These are phyloP conservation scores for Paracyclopina nana DNA, from an alignment of 1,140 invertebrate species.

Conservation along the genomic window DNA sequence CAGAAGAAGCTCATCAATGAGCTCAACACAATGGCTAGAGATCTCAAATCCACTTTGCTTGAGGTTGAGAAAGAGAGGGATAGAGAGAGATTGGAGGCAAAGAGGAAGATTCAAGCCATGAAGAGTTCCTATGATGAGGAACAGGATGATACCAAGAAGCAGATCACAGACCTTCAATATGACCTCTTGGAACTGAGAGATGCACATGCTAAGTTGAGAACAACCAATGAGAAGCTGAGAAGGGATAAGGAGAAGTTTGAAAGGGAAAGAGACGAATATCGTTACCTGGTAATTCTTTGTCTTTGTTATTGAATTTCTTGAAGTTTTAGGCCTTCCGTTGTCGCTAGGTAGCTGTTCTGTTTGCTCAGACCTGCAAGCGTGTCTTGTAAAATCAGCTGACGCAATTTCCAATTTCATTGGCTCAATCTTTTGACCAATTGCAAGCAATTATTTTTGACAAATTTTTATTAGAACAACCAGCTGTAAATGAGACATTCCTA, in stretches of 20 bases:
- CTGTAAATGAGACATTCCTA: not conserved
- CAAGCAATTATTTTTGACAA: not conserved
- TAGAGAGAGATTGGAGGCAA: conserved; percentile 63
- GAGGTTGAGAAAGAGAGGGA: conserved; percentile 64
- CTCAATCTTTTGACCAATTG: not conserved
- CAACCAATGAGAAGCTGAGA: conserved; percentile 72
- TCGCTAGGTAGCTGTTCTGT: not conserved
- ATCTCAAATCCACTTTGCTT: conserved; percentile 33
- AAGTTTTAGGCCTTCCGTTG: not conserved
- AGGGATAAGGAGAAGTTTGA: conserved; percentile 50
- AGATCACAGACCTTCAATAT: conserved; percentile 56
- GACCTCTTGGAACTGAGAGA: conserved; percentile 67
- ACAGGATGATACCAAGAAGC: conserved; percentile 63
- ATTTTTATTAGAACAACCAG: not conserved
- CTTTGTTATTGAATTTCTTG: not conserved
- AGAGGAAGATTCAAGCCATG: conserved; percentile 58
- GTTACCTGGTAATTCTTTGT: not conserved
- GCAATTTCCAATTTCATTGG: not conserved
- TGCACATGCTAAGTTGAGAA: conserved; percentile 69
- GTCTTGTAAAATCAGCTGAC: not conserved
- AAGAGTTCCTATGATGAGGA: conserved; percentile 67
- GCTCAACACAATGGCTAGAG: conserved; percentile 68
- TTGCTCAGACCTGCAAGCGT: not conserved
- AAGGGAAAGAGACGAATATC: conserved; percentile 13
- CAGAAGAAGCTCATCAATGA: conserved; percentile 71